These are phyloP conservation scores for Micropoecilia bifurca DNA, from an alignment of 2,797 vertebrate genomes.

Conservation along the genomic window DNA sequence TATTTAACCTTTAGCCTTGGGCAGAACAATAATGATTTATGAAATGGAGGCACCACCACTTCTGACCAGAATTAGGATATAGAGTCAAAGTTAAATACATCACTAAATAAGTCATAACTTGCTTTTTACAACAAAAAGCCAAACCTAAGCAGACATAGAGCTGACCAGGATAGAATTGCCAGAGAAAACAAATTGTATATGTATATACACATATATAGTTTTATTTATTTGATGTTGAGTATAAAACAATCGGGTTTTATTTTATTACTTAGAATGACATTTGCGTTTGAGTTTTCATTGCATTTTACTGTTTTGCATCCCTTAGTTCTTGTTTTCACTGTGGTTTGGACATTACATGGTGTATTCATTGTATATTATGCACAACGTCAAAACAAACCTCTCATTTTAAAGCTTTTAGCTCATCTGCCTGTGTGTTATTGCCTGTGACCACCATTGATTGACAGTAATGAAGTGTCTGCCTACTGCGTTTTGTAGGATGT, in stretches of 20 bases:
- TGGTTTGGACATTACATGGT: not conserved
- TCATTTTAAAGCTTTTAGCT: slow-evolving; percentile 13
- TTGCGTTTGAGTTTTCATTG: slow-evolving; percentile 12
- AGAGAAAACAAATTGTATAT: not conserved
- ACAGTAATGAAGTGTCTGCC: slow-evolving; percentile 12
- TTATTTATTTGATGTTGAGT: no score
- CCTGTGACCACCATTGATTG: not conserved
- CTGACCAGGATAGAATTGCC: not conserved
- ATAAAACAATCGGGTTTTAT: slow-evolving; percentile 13
- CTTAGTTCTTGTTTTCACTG: slow-evolving; percentile 5
- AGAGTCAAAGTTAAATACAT: not conserved
- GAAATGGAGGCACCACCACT: not conserved
- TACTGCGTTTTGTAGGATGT: slow-evolving; percentile 16
- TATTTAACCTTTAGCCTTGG: no score
- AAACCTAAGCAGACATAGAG: not conserved
- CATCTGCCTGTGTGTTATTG: not conserved
- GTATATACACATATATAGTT: not conserved
- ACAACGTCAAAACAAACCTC: not conserved
- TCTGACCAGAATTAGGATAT: not conserved
- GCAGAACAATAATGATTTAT: not conserved
- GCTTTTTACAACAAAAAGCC: not conserved
- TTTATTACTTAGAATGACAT: slow-evolving; percentile 32
- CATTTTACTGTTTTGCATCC: slow-evolving; percentile 10
- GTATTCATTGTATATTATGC: not conserved
- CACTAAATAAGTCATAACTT: not conserved